A percentile compares a stretch with the other conserved stretches of the same genome.
Evolutionary conservation across 2,888 invertebrate species (phyloP).

Genomic region (Melikaiella ostensackeni): DNA sequence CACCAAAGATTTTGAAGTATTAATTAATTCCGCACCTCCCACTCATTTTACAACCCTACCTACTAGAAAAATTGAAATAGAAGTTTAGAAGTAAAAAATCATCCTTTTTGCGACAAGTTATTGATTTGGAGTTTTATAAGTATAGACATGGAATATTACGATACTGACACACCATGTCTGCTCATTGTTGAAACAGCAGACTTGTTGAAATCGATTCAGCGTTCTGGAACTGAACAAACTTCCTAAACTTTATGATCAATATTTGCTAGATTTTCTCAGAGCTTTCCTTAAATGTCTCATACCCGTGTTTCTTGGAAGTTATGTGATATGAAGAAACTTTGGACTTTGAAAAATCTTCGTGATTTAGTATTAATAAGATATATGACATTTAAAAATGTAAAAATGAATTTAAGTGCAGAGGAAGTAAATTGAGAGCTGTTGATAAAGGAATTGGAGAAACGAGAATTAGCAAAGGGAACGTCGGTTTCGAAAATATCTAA

Average conservation of each 20-base stretch:
- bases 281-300: background rate
- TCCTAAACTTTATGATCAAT: conserved; percentile 35
- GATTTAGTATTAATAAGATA: background rate
- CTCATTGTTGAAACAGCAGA: conserved; percentile 28
- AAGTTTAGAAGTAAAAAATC: too few species aligned
- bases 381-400: background rate
- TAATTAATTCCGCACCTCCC: background rate
- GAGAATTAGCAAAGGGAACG: too few species aligned
- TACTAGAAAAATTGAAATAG: background rate
- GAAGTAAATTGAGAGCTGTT: too few species aligned
- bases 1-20: background rate
- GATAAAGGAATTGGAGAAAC: background rate
- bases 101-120: too few species aligned
- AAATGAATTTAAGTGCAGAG: background rate
- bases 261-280: conserved; percentile 16
- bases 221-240: conserved; percentile 21
- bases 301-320: background rate
- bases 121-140: background rate
- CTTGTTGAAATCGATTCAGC: conserved; percentile 24
- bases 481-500: too few species aligned
- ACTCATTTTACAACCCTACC: background rate
- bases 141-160: background rate
- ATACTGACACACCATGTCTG: conserved; percentile 10
- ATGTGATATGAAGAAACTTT: background rate
- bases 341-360: background rate